Evolutionary conservation across 2,797 vertebrate genomes (phyloP), one percentile per base, ranked within the genome.

Genomic region (Anisognathus igniventris): DNA sequence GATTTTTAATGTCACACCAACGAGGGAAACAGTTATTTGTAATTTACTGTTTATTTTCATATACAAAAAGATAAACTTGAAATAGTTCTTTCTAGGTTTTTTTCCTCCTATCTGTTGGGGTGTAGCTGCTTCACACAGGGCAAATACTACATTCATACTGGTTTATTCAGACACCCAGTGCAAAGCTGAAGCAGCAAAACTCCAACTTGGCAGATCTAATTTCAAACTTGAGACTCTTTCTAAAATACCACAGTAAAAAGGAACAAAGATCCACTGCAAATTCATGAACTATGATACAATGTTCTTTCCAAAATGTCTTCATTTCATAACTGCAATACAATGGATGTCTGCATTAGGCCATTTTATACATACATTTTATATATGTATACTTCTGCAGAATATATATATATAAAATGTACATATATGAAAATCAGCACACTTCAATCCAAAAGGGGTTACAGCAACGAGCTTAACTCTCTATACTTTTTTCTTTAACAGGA

Each of bases 31-130:
- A 54, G 54, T 65, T 72, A 86, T 87, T 97, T 96, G 94, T 96
- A 91, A 96, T 98, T 98, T 98, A 98, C 98, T 98, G 97, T 98
- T 99, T 98, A 98, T 98, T 99, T 99, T 98, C 98, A 99, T 98
- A 98, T 99, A 99, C 98, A 99, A 99, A 99, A 99, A 99, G 98
- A 99, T 98, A 98, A 98, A 98, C 98, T 98, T 98, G 97, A 99
- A 98, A 98, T 98, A 98, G 97, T 98, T 97, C 96, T 98, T 97
- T 98, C 97, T 98, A 98, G 83, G 51, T n/a, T 95, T 97, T 97
- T 97, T 97, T 96, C 96, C 96, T 97, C 97, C 97, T 98, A 98
- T 97, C 85, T 93, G 96, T 98, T 97, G 98, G 98, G 98, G 95
- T 97, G 97, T 97, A 97, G 98, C 97, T 98, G 98, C 98, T 98